A percentile compares a stretch with the other conserved stretches of the same genome.
These are phyloP conservation scores for Rhinopomastus cyanomelas DNA, from an alignment of 2,113 vertebrate genomes.

Conservation along the genomic window DNA sequence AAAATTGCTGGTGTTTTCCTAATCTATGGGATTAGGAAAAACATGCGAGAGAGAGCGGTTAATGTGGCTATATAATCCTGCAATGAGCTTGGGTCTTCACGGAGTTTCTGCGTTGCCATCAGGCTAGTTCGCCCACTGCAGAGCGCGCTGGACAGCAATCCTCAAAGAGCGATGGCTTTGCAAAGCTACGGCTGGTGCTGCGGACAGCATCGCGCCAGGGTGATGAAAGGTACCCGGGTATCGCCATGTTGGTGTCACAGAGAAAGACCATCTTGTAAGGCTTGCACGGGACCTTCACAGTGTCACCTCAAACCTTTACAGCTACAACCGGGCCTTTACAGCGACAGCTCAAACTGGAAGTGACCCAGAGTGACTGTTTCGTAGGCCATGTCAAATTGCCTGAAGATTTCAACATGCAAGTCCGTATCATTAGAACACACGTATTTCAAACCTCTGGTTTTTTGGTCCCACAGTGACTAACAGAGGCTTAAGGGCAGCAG, in stretches of 20 bases:
- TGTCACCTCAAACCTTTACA: rapidly evolving
- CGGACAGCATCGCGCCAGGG: rapidly evolving
- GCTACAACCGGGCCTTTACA: neutral
- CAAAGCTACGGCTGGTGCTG: rapidly evolving
- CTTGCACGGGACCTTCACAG: neutral
- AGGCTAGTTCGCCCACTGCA: neutral
- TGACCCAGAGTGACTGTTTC: neutral
- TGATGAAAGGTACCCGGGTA: neutral
- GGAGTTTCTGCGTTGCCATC: neutral
- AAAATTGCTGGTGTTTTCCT: rapidly evolving
- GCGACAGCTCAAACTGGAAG: neutral
- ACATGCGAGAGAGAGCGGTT: rapidly evolving
- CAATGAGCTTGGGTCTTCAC: neutral
- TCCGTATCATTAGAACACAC: neutral
- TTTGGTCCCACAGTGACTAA: neutral
- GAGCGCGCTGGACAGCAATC: neutral
- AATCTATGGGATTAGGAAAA: rapidly evolving
- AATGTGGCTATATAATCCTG: rapidly evolving
- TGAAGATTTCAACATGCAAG: neutral
- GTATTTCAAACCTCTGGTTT: neutral
- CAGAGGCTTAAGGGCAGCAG: neutral
- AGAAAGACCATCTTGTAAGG: neutral
- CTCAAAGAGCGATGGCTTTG: rapidly evolving
- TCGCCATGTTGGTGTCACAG: rapidly evolving
- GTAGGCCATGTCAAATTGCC: neutral